Evolutionary conservation across 2,888 invertebrate genomes (phyloP), one percentile per base, ranked within the genome.

Genomic region (Phyllotreta cruciferae): DNA sequence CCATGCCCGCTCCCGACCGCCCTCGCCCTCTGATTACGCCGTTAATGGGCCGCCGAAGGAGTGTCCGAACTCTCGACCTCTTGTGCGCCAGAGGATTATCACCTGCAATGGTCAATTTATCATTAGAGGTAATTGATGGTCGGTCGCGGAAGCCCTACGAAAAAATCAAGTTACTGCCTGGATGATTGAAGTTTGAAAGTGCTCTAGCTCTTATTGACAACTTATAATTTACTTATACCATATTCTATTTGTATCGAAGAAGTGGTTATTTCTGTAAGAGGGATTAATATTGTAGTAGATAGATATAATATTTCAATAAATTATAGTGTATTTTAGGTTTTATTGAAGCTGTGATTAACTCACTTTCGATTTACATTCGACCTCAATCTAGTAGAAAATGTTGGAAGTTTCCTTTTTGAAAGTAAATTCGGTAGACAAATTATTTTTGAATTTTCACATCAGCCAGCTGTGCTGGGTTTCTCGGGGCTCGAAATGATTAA

Each of bases 21-120:
- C 47, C 47, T 47, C 47, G 47, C 77, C 74, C 77, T 77, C 74
- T 76, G 75, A 77, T 77, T 76, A 76, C 47, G 8, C 71, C 73
- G 72, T 77, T 77, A 77, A 78, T 77, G 77, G 76, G 54, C 73
- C 73, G 44, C 74, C 72, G 70, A 73, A 75, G 78, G 77, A 76
- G 77, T 76, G 77, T 75, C 77, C 74, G 69, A 63, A 64, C 63
- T 66, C 55, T 45, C 64, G 62, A 60, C 68, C 71, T 68, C 70
- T 68, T 68, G 66, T 66, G 63, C 62, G 62, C 68, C 70, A 66
- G 62, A 64, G 70, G 74, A 74, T 73, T 74, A 74, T 74, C 74
- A 74, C 74, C 74, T 74, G 73, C 70, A 72, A 67, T 66, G 39
- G 56, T 67, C 70, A 71, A 74, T 74, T 73, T 73, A 74, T 74